Evolutionary conservation across 2,113 vertebrate genomes (phyloP).

Genomic region (Vulpes ferrilata): DNA sequence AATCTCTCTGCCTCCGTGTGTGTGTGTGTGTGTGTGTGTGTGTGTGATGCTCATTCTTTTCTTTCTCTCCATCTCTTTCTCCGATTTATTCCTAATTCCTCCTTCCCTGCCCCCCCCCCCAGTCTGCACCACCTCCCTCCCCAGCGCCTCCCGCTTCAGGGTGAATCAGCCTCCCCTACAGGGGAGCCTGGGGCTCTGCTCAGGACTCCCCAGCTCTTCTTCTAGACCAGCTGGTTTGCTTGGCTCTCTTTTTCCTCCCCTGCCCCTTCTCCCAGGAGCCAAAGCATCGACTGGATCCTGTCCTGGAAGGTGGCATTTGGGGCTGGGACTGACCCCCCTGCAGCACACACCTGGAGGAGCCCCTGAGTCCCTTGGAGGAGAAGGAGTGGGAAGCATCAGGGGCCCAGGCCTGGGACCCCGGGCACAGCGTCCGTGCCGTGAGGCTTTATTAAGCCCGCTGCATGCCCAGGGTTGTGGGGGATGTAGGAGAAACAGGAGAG

Average conservation of each 20-base stretch:
- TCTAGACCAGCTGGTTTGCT: not conserved
- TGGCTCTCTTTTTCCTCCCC: not conserved
- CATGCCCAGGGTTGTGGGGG: not conserved
- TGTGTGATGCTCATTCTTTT: not conserved
- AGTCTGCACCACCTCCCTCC: not conserved
- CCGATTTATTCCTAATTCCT: not conserved
- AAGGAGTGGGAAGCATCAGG: not conserved
- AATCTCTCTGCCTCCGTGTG: not conserved
- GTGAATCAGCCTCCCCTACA: not conserved
- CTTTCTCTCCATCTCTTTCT: not conserved
- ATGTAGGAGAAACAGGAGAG: not conserved
- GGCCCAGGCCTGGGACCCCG: not conserved
- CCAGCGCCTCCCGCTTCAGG: not conserved
- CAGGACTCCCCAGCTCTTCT: not conserved
- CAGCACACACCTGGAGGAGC: not conserved
- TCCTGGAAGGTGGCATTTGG: not conserved
- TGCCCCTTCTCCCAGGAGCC: not conserved
- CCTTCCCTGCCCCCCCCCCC: accelerated
- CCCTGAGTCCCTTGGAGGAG: not conserved
- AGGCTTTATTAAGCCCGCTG: not conserved
- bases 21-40: not conserved
- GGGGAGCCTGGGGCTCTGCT: not conserved
- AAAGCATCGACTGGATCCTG: not conserved
- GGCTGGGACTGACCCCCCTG: not conserved
- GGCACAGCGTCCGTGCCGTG: not conserved